Evolutionary conservation across 2,113 vertebrate species (phyloP).

Genomic region (Eulemur rufifrons): DNA sequence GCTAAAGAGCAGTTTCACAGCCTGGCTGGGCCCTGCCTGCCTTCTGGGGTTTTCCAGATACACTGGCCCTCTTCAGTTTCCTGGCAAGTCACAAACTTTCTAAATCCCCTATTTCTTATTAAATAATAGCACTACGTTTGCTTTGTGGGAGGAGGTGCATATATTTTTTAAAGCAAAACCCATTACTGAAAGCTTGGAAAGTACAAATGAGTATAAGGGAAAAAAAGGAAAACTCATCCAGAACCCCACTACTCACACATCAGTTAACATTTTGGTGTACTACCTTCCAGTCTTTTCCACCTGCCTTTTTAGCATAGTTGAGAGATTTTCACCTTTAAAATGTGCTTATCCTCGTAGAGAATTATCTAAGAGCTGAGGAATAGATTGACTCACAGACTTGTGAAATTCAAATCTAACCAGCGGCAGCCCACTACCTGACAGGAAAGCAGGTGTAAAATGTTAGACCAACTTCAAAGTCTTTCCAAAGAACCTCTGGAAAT

Average conservation of each 20-base stretch:
- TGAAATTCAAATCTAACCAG: conserved; percentile 47
- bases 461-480: conserved; percentile 63
- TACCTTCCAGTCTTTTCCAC: background rate
- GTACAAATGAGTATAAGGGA: background rate
- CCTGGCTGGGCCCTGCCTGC: background rate
- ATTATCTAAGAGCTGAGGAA: conserved; percentile 46
- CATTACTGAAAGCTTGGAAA: background rate
- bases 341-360: background rate
- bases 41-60: background rate
- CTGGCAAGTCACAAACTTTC: background rate
- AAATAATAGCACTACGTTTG: background rate
- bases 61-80: background rate
- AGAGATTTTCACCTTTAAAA: conserved; percentile 60
- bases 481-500: conserved; percentile 25
- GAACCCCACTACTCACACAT: background rate
- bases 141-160: background rate
- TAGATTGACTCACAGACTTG: background rate
- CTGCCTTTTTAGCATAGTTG: conserved; percentile 35
- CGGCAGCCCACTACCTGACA: background rate
- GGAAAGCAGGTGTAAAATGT: conserved; percentile 37
- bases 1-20: background rate
- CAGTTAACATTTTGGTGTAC: background rate
- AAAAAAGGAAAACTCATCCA: background rate
- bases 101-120: background rate
- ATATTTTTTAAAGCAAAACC: background rate